Evolutionary conservation across 2,888 invertebrate genomes (phyloP), one percentile per base, ranked within the genome.

Genomic region (Torymus aiolomorphi): DNA sequence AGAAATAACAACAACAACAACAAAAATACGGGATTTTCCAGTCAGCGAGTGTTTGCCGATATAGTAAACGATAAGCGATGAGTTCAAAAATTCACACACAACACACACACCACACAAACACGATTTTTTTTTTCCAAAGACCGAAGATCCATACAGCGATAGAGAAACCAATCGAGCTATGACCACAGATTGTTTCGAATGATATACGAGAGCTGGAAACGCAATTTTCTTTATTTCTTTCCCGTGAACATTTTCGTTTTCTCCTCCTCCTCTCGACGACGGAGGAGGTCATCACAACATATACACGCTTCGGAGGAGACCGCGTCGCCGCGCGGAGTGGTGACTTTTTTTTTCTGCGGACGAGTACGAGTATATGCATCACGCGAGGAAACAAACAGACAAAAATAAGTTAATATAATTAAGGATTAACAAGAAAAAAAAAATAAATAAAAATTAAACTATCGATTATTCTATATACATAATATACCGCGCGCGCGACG

Each of bases 401-500:
- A 31, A 59, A 70, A 80, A 67, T 54, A 84, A 84, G 85, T 81
- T 85, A 87, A 85, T 84, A 80, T 54, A 56, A 51, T 54, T 16
- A 54, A 70, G 66, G 72, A 67, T 84, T 86, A 85, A 86, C 20
- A 80, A n/a, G 52, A 52, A 69, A 51, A 31, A 18, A 51, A 42
- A 65, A 70, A 81, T 12, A 62, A 52, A 69, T n/a, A 31, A 42
- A 59, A 42, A 65, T 66, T 63, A 78, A 84, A 84, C 82, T 84
- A 83, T 83, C 74, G 73, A 83, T 84, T 83, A 84, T 82, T 82
- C 70, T 82, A 83, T 71, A 80, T 75, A 78, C 18, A 31, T 73
- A 75, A 70, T 72, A 52, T 81, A 82, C 81, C 82, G 83, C 85
- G 81, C 84, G 85, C 85, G 81, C 84, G 85, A 86, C 84, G 82